Base-by-base conservation (phyloP, 2,797 vertebrate species). In the Sebastes miniatus region DNA sequence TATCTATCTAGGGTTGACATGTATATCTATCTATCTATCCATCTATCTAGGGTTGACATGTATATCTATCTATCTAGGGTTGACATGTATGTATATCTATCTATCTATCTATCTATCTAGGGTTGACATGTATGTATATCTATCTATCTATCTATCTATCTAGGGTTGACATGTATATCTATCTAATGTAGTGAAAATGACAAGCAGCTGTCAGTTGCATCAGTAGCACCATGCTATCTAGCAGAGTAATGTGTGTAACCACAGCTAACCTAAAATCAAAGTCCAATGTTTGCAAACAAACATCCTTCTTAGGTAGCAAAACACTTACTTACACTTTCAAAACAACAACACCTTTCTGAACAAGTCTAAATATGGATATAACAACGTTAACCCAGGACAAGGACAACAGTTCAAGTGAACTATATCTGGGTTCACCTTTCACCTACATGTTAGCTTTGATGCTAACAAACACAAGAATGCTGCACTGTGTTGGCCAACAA, bases 341-440 rank as follows among this genome's bases (percentile, higher is more conserved):
- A 34, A 29, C 1, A 70, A 36, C 8, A 18, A 8, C 1, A 9
- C 0, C 20, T 1, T n/a, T 14, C 2, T 2, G 1, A 67, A 50
- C 52, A 7, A 0, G 1, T 0, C 1, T n/a, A 36, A 1, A 34
- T 22, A 2, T 9, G 13, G 4, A 1, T 4, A 5, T 34, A 7
- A 8, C 32, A 22, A 12, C 32, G n/a, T 24, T 2, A 63, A 65
- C 0, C 8, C 8, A n/a, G 4, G 13, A 24, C 20, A 87, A 86
- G 71, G 76, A 20, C 87, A 34, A 34, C 36, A 6, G 27, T 62
- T 58, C 13, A 13, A 4, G 43, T 90, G 85, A 92, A 88, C 85
- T 64, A 87, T 10, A 88, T 83, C 34, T 12, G 16, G 18, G 47
- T 75, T 94, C 83, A 95, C 78, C 95, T 96, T 95, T 96, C 29